Evolutionary conservation across 2,113 vertebrate genomes (phyloP), one percentile per base, ranked within the genome.

Genomic region (Proterorhinus semilunaris): DNA sequence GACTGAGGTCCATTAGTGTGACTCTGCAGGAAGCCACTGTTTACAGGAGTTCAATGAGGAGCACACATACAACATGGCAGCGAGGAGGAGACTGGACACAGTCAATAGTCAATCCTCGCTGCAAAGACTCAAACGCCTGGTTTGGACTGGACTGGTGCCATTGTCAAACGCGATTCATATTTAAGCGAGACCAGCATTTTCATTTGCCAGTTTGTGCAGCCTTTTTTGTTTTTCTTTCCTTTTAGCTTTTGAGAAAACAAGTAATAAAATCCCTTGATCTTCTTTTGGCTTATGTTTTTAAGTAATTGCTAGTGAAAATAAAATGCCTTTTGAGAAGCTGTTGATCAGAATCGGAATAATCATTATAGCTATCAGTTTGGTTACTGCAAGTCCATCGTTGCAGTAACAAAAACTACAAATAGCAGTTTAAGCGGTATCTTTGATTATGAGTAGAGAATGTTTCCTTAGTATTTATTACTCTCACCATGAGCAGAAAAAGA

Each of bases 31-130:
- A 77, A 84, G 53, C 71, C 10, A 8, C 27, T 58, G 66, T 81
- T 87, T 85, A 90, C 68, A 86, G 88, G 83, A 67, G 72, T 74
- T 66, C 82, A 74, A 81, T 85, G 74, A 63, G 77, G 69, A 80
- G 69, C 71, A 66, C 73, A 64, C 78, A 71, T 74, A 59, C 71
- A 53, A 83, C 66, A 92, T 78, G 83, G 76, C 61, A 5, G 82
- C 64, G 48, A 72, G 53, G 62, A 80, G 62, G 73, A 80, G 77
- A 75, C 76, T 13, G 58, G 58, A 61, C 13, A 45, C 78, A 76
- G 73, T 81, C 82, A 78, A 68, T 61, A 45, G 72, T 81, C 82
- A 78, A 68, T 61, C 16, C 13, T 55, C 53, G 9, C 77, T 81
- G 66, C 72, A 80, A 81, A 67, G 82, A 71, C 54, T 76, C 62